Evolutionary conservation across 2,113 vertebrate species (phyloP).

Genomic region (Bothrops jararaca): DNA sequence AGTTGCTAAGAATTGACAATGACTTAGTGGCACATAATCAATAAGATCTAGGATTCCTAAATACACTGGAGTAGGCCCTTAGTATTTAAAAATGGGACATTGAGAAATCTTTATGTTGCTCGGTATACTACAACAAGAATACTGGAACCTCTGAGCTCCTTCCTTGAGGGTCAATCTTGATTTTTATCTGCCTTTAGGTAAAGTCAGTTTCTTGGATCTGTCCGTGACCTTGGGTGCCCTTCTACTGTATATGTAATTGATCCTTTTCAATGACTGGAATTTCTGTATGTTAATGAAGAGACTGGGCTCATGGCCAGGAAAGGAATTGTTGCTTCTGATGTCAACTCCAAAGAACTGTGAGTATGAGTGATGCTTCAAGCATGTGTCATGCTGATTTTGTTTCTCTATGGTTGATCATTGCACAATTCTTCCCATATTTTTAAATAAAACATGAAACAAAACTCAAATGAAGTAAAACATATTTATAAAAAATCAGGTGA

Average conservation of each 20-base stretch:
- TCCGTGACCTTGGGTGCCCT: not conserved
- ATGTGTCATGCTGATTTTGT: not conserved
- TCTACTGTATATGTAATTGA: not conserved
- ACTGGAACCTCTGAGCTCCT: not conserved
- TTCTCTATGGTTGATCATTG: not conserved
- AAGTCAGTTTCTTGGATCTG: not conserved
- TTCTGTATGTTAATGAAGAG: not conserved
- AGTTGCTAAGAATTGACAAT: not conserved
- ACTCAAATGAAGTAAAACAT: not conserved
- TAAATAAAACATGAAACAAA: not conserved
- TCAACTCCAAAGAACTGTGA: not conserved
- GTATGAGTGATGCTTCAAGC: not conserved
- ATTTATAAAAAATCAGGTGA: not conserved
- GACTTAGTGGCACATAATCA: not conserved
- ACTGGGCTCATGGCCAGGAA: not conserved
- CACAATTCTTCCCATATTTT: not conserved
- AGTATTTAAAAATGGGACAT: not conserved
- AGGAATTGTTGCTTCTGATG: not conserved
- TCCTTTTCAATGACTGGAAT: not conserved
- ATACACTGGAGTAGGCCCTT: not conserved
- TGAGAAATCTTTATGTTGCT: not conserved
- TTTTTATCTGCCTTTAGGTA: not conserved
- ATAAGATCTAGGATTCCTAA: not conserved
- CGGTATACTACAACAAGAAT: not conserved
- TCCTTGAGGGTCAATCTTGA: not conserved